Base-by-base conservation (phyloP, 2,888 invertebrate genomes). In the Pollenia labialis region DNA sequence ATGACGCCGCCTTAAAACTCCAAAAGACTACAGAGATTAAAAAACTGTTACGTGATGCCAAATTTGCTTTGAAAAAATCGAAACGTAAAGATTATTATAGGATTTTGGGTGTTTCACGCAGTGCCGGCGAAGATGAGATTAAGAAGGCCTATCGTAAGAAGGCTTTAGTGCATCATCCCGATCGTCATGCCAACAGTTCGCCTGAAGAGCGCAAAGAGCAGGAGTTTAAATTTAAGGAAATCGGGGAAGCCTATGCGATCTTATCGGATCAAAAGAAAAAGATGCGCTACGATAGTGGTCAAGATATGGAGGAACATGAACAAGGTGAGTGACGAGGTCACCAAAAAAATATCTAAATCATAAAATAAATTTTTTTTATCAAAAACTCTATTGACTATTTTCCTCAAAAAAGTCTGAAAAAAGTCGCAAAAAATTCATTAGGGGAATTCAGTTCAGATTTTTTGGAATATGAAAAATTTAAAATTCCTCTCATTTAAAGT, bases 1-100 rank as follows among this genome's bases (percentile, higher is more conserved):
- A 98, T 90, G 98, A 99, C 92, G 96, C 95, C 91, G 95, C 97
- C 0, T 95, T 95, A 91, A 97, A 97, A 93, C 94, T 97, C 91
- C 97, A 98, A 91, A 97, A 97, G 92, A 96, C 95, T 90, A 94
- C 95, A 85, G 98, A 98, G 90, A 96, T 97, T 90, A 97, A 97
- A 92, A 95, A 96, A 90, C 93, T 97, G 85, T 94, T 98, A 56
- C 96, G 97, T 90, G 97, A 98, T 89, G 98, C 99, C 7, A 98
- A 98, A 94, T 92, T 97, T 85, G 97, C 97, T 32, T 94, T 99
- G 82, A 98, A 98, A 92, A 97, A 96, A 92, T 98, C 98, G 6
- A 98, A 98, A 94, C 95, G 98, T 89, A 99, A 99, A 94, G 99
- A 99, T 92, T 99, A 98, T 92, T 99, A 99, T 91, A 98, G 98